Percentiles rank a stretch among this genome's conserved stretches.
Evolutionary conservation across 1,140 invertebrate species (phyloP).

Genomic region (Teleopsis dalmanni): DNA sequence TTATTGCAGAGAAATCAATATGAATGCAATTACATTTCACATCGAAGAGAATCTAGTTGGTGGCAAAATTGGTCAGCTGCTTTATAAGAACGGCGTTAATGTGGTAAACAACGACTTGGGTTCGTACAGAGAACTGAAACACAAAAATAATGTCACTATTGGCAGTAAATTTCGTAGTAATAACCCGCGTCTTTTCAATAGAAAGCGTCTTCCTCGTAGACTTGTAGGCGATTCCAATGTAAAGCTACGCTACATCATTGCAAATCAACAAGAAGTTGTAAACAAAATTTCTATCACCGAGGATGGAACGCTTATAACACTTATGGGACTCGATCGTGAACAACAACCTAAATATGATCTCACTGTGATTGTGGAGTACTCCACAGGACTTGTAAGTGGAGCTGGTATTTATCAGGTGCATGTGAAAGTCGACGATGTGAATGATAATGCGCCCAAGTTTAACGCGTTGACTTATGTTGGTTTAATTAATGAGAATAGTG

Average conservation of each 20-base stretch:
- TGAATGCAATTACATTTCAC: constrained; percentile 62
- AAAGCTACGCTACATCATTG: constrained; percentile 60
- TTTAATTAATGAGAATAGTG: constrained; percentile 69
- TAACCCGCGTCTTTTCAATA: constrained; percentile 18
- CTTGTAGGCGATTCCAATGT: constrained; percentile 22
- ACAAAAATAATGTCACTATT: constrained; percentile 20
- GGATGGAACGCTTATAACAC: constrained; percentile 71
- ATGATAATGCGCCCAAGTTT: constrained; percentile 84
- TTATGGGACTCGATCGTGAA: constrained; percentile 69
- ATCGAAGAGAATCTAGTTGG: constrained; percentile 71
- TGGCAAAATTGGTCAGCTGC: constrained; percentile 65
- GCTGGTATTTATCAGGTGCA: constrained; percentile 70
- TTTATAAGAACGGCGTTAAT: constrained; percentile 51
- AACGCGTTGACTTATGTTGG: constrained; percentile 64
- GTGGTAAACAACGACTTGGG: constrained; percentile 36
- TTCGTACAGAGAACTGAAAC: constrained; percentile 22
- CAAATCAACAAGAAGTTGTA: constrained; percentile 69
- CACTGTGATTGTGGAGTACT: constrained; percentile 70
- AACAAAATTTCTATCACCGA: constrained; percentile 66
- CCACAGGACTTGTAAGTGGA: constrained; percentile 54
- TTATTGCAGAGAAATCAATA: constrained; percentile 51
- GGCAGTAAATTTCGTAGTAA: constrained; percentile 30
- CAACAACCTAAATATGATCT: constrained; percentile 63
- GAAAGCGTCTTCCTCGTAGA: constrained; percentile 7
- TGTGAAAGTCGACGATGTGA: constrained; percentile 77